A percentile compares a stretch with the other conserved stretches of the same genome.
Conservation (phyloP, 2,797 vertebrate species). For the Tarsius wallacei region DNA sequence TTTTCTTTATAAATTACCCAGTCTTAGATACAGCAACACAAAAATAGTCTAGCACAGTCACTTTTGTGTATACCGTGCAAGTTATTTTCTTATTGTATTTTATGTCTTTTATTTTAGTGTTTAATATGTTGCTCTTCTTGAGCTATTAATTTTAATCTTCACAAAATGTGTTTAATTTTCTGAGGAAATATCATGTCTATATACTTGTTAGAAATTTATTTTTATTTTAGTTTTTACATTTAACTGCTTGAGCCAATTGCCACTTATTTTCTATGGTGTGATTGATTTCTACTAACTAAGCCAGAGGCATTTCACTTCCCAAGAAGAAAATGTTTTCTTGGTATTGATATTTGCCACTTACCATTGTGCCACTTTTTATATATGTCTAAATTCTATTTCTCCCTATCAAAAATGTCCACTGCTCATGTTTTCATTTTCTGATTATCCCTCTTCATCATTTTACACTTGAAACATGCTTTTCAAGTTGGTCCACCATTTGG, state of each 20-base stretch:
- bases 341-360: background rate
- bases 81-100: background rate
- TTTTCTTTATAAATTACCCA: background rate
- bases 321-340: background rate
- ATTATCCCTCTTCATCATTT: background rate
- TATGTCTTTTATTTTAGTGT: background rate
- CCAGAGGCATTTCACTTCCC: background rate
- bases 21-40: background rate
- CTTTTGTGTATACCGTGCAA: background rate
- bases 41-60: background rate
- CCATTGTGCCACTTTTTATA: background rate
- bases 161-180: background rate
- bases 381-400: background rate
- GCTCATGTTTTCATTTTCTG: background rate
- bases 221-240: background rate
- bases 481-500: constrained; percentile 2
- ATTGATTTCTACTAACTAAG: background rate
- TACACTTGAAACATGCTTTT: background rate
- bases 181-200: background rate
- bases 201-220: background rate
- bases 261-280: background rate
- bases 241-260: background rate
- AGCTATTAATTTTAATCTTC: background rate
- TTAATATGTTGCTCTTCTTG: constrained; percentile 11
- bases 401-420: background rate